Percentiles rank a stretch among this genome's conserved stretches.
Conservation (phyloP, 2,797 vertebrate genomes). For the Tachyglossus aculeatus region DNA sequence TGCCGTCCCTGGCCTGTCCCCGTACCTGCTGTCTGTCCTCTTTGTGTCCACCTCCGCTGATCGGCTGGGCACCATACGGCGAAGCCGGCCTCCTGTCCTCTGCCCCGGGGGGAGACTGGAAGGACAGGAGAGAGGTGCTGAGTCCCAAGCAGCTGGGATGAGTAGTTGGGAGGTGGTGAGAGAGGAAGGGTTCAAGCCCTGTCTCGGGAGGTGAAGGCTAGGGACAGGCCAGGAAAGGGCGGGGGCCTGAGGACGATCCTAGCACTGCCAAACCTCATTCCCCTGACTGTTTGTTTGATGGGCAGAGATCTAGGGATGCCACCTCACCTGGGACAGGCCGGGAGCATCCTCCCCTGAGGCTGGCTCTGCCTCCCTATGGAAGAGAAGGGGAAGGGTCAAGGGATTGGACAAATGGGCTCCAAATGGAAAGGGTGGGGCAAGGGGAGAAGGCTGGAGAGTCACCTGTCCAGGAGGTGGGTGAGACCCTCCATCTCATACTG, state of each 20-base stretch:
- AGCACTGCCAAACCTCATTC: no score
- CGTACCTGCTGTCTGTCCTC: constrained; percentile 39
- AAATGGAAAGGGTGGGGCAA: no score
- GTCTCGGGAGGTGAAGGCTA: neutral
- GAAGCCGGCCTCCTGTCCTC: neutral
- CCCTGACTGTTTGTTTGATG: no score
- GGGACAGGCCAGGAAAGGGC: no score
- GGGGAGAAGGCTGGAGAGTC: neutral
- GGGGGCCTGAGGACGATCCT: no score
- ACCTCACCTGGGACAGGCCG: no score
- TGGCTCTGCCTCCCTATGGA: no score
- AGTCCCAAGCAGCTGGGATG: neutral
- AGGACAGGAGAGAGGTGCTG: neutral
- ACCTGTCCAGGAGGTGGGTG: constrained; percentile 24
- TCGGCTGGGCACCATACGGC: neutral
- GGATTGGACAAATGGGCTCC: no score
- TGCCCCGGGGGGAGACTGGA: neutral
- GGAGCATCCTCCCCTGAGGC: no score
- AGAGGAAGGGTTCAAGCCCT: neutral
- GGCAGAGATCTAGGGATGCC: no score
- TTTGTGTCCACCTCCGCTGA: constrained; percentile 23
- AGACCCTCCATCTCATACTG: constrained; percentile 29
- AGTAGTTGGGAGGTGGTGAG: neutral
- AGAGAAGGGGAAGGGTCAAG: no score
- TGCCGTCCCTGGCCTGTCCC: no score